Evolutionary conservation across 2,797 vertebrate species (phyloP), one percentile per base, ranked within the genome.

Genomic region (Enteromius thamalakanensis): DNA sequence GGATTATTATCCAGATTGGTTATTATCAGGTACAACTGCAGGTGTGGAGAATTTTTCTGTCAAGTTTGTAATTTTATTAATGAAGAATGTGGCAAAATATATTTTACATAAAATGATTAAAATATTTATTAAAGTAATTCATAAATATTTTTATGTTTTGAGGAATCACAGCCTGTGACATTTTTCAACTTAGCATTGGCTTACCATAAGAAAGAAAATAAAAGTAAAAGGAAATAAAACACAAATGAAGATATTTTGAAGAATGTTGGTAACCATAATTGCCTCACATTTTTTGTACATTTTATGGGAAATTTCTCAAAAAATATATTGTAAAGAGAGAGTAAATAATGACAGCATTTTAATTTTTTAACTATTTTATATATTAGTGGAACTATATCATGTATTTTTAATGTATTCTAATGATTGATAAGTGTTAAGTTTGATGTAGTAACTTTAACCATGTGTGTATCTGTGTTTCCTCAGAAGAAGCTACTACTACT

Each of bases 401-500:
- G 10, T 60, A 29, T 62, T 29, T 62, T 62, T 7, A 1, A 17
- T 64, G 0, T 32, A 32, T 64, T 64, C 26, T 32, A 32, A 15
- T 69, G 45, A 19, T 3, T 8, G 11, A 49, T 21, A 4, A 23
- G 4, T 34, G 4, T 49, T 34, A 7, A 65, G 15, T 42, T 15
- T 34, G 3, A 2, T 15, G 2, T 3, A 76, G 42, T 58, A 3
- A 45, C 42, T 23, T 45, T 81, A 3, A 70, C 64, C 47, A 3
- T 67, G 19, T 55, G 23, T 34, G 2, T 58, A 12, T 60, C 34
- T 65, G 10, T 62, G 9, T 87, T 69, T 86, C 14, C 65, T 82
- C 87, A 97, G 96, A 76, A 78, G 85, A 76, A 70, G 92, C 94
- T 70, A 91, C 93, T 0, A 87, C 93, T 86, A 86, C 92, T 86